Percentiles rank a stretch among this genome's conserved stretches.
These are phyloP conservation scores for Papilio helenus DNA, from an alignment of 1,140 invertebrate genomes.

Conservation along the genomic window DNA sequence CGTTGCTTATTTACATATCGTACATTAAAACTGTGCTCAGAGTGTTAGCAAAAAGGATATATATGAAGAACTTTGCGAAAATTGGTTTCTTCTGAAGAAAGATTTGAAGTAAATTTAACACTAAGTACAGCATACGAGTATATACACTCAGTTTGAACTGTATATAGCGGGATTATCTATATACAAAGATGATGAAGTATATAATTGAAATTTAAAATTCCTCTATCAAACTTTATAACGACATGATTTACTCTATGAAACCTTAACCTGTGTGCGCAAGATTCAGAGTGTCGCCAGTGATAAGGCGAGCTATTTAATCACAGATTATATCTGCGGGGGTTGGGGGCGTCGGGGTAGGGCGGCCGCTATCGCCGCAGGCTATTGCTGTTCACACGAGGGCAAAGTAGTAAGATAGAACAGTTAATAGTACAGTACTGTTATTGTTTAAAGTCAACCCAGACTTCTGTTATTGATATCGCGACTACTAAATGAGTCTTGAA, in stretches of 20 bases:
- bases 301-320: conserved; percentile 75
- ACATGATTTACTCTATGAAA: conserved; percentile 19
- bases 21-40: too few species aligned
- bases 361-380: conserved; percentile 50
- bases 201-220: not conserved
- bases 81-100: too few species aligned
- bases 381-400: not conserved
- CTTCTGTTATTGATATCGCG: too few species aligned
- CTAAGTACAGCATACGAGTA: too few species aligned
- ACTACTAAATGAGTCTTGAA: too few species aligned
- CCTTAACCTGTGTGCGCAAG: conserved; percentile 53
- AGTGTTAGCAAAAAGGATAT: too few species aligned
- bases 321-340: conserved; percentile 63
- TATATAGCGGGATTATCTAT: too few species aligned
- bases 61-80: too few species aligned
- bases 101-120: too few species aligned
- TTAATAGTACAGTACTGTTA: not conserved
- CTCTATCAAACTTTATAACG: not conserved
- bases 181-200: too few species aligned
- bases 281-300: conserved; percentile 57
- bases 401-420: not conserved
- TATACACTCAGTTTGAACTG: too few species aligned
- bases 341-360: conserved; percentile 64
- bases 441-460: not conserved
- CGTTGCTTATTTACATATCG: not conserved